Evolutionary conservation across 1,140 invertebrate species (phyloP), one percentile per base, ranked within the genome.

Genomic region (Eriosoma lanigerum): DNA sequence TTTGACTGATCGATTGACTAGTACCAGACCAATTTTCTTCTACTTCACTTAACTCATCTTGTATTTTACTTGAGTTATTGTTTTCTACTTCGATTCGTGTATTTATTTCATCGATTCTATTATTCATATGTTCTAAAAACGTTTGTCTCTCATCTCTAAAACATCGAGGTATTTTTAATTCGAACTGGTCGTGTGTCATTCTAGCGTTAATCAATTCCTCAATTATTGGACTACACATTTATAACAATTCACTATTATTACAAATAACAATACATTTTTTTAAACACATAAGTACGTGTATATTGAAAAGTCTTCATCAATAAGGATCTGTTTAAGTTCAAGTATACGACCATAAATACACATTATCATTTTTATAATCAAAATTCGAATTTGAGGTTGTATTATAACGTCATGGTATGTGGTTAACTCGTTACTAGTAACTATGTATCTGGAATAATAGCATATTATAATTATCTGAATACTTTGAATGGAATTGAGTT

Each of bases 221-320:
- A 8, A 26, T 60, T 24, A 78, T 46, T 4, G 75, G 75, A 26
- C 75, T 78, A 2, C 21, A n/a, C 24, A n/a, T n/a, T n/a, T n/a
- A 21, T 26, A 72, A 19, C 12, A 72, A 72, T 0, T n/a, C 12
- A 26, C 9, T 0, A 50, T 24, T 48, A 46, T 24, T 1, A 70
- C 8, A 29, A 70, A 52, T 29, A 70, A 52, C 26, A 70, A 29
- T 32, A 19, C 0, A 19, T 12, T 8, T 70, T 9, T 48, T 29
- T n/a, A 50, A 50, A 58, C 73, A 24, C n/a, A n/a, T n/a, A n/a
- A n/a, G n/a, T 60, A 78, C 73, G 73, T 78, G 32, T 78, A 78
- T 58, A 78, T 60, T 26, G 73, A 78, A 1, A 17, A 46, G 3
- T 78, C 54, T 60, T 60, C 54, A 12, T 24, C 24, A 5, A 78